Base-by-base conservation (phyloP, 2,888 invertebrate genomes). In the Caenorhabditis japonica region DNA sequence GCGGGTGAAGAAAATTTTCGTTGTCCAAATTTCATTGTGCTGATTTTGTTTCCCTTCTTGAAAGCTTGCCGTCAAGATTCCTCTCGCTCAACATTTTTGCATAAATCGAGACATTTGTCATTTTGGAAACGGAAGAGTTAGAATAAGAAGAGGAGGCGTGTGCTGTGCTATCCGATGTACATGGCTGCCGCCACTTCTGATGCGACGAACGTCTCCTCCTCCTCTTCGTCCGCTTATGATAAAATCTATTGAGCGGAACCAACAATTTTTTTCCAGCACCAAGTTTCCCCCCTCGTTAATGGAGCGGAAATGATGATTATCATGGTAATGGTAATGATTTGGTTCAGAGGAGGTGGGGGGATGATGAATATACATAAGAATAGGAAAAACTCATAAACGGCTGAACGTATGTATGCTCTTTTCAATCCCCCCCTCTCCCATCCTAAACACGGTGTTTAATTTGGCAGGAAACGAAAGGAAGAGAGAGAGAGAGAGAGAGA, bases 21-120 rank as follows among this genome's bases (percentile, higher is more conserved):
- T n/a, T n/a, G 41, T 15, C 34, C 64, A 64, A 64, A 64, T 64
- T 64, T 64, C 64, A 64, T 64, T 64, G 55, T 21, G 47, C 56
- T 60, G 39, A 25, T 23, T 39, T n/a, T n/a, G n/a, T n/a, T n/a
- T 33, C 44, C 23, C 53, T 47, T 64, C 49, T 55, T 41, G 47
- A 56, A 41, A 49, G 30, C 17, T 10, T 30, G 17, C 33, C 21
- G 12, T 58, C 15, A 23, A 34, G 34, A 46, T 39, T 23, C 21
- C 10, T 15, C 15, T 36, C 23, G 12, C 41, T 10, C 56, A 30
- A 49, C 17, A 51, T 62, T 56, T 56, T 56, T 64, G 64, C 55
- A 64, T 64, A 56, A 64, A 64, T 64, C 39, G 64, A 49, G 52
- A 43, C 38, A 55, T 49, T 64, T 64, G 55, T 64, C 56, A 64